These are phyloP conservation scores for Darevskia mixta DNA, from an alignment of 2,797 vertebrate genomes.

Conservation along the genomic window DNA sequence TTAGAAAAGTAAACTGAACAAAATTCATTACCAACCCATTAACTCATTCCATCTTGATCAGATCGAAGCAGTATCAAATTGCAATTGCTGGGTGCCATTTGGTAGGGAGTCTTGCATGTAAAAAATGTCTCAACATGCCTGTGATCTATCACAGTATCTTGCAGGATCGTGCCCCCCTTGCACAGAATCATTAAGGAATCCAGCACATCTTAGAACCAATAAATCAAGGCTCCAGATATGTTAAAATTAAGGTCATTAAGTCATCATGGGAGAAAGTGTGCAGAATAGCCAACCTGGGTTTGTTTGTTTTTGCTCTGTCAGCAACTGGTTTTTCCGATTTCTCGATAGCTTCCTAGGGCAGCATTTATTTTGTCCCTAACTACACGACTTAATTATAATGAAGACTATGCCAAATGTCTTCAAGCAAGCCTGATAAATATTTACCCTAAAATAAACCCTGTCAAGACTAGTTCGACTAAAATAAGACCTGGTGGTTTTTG, in stretches of 20 bases:
- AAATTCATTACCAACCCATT: neutral
- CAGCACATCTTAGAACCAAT: neutral
- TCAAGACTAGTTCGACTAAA: constrained; percentile 1
- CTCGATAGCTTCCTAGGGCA: neutral
- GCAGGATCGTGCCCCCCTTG: too few relatives aligned
- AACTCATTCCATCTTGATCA: neutral
- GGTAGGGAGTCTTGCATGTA: neutral
- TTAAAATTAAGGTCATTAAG: neutral
- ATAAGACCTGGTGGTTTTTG: neutral
- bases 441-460: constrained; percentile 31
- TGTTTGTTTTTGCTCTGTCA: neutral
- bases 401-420: neutral
- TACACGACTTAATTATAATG: neutral
- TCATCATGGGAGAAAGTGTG: neutral
- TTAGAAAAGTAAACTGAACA: neutral
- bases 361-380: neutral
- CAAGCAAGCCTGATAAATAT: constrained; percentile 16
- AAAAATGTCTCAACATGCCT: neutral
- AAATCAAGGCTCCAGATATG: neutral
- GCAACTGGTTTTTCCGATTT: neutral
- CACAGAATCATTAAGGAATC: neutral
- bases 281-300: neutral
- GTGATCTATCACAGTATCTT: neutral
- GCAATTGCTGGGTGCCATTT: neutral
- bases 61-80: neutral